Conservation (phyloP, 2,113 vertebrate species). For the Mandrillus leucophaeus region DNA sequence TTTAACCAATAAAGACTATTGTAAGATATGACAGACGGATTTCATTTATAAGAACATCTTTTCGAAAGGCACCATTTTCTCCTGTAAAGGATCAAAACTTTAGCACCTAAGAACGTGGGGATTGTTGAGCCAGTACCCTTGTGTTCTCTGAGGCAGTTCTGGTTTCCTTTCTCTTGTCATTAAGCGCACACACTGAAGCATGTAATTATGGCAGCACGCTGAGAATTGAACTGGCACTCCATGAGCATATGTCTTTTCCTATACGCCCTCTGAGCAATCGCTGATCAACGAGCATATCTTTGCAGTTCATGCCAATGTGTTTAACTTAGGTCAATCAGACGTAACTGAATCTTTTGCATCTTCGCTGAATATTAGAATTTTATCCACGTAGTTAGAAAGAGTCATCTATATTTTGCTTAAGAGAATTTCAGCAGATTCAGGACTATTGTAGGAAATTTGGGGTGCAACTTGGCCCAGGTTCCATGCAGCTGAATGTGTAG, state of each 20-base stretch:
- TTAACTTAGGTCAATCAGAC: not conserved
- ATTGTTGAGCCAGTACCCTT: not conserved
- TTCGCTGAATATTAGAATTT: not conserved
- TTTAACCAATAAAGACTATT: not conserved
- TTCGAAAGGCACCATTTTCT: not conserved
- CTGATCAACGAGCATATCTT: constrained; percentile 43
- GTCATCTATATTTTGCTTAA: not conserved
- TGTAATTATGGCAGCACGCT: constrained; percentile 21
- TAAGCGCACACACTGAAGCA: constrained; percentile 43
- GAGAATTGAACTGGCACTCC: constrained; percentile 43
- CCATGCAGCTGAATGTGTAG: not conserved
- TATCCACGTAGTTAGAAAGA: not conserved
- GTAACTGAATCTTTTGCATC: not conserved
- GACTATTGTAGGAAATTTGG: not conserved
- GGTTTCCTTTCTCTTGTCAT: not conserved
- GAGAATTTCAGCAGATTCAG: not conserved
- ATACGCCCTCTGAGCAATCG: constrained; percentile 27
- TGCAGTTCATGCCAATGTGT: not conserved
- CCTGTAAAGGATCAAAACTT: not conserved
- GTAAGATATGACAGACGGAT: not conserved
- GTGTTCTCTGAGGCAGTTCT: not conserved
- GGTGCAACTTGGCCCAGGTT: not conserved
- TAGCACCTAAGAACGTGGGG: not conserved
- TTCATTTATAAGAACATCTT: not conserved
- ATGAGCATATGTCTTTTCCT: constrained; percentile 49